phyloP scores from a whole-genome alignment of 2,797 vertebrate genomes.

The Gymnothorax javanicus region DNA sequence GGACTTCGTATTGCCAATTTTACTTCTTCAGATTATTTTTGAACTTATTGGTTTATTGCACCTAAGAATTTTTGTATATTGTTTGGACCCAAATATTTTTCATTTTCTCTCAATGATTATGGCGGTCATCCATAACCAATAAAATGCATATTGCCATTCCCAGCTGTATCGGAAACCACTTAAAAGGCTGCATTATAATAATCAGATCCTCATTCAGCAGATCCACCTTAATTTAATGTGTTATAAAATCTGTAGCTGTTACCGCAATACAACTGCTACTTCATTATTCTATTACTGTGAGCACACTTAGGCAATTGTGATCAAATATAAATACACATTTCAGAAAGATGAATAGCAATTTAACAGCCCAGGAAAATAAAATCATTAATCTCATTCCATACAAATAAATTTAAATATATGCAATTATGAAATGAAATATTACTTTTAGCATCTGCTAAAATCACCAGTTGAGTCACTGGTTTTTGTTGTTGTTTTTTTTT shows the following conservation, averaged over 20 bases:
- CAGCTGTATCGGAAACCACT: not conserved
- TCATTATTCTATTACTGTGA: not conserved
- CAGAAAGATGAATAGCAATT: not conserved
- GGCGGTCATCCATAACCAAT: not conserved
- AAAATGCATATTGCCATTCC: not conserved
- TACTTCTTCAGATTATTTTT: no score
- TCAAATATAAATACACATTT: not conserved
- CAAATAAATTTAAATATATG: not conserved
- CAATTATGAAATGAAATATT: not conserved
- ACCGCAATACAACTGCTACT: not conserved
- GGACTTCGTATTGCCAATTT: no score
- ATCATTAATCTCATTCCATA: slow-evolving; percentile 3
- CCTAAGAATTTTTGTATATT: no score
- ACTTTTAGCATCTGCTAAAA: not conserved
- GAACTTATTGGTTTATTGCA: no score
- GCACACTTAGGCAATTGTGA: not conserved
- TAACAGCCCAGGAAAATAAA: not conserved
- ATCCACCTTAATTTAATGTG: not conserved
- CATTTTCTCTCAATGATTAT: not conserved
- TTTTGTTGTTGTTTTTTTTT: not conserved
- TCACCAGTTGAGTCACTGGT: not conserved
- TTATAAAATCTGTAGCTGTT: not conserved
- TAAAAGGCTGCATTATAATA: not conserved
- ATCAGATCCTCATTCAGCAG: not conserved
- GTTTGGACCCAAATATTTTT: no score